Evolutionary conservation across 2,888 invertebrate genomes (phyloP), one percentile per base, ranked within the genome.

Genomic region (Falcaria lacertinaria): DNA sequence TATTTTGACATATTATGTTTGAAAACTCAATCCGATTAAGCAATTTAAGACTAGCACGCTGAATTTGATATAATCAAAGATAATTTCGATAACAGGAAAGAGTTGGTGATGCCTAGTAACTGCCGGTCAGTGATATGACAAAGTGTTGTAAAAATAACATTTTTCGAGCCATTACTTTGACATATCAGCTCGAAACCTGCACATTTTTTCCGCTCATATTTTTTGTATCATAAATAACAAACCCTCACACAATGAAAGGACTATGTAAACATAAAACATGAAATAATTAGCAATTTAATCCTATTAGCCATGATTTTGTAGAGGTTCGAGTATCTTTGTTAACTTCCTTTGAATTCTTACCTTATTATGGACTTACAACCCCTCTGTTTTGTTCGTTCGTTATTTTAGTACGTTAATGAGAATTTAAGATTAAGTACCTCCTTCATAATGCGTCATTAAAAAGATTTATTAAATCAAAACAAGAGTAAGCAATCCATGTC

Each of bases 331-430:
- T 16, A 34, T 8, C 2, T 55, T 60, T 50, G 52, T 57, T 56
- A 47, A 48, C 42, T 53, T 46, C 48, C 51, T 63, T 54, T 54
- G 47, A 62, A 57, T 61, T 53, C 49, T 52, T 48, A 39, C 52
- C 47, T 67, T 58, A 60, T 63, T 59, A 60, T 53, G 58, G 60
- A 51, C 52, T 56, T 60, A 54, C 55, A 60, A 60, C 57, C 59
- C 58, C 56, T 60, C 60, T 62, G 63, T 62, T 66, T 64, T 65
- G 57, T 67, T 69, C 60, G 44, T 54, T 64, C 51, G 66, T 69
- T 64, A 69, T 69, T 67, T 63, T 59, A 67, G 57, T 55, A 54
- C 40, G 57, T 55, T 68, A 70, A 70, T 69, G 68, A 68, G 63
- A 60, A 68, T 62, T 65, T 54, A 54, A 62, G 66, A 64, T 69